Base-by-base conservation (phyloP, 2,113 vertebrate species). In the Sakesphorus luctuosus region DNA sequence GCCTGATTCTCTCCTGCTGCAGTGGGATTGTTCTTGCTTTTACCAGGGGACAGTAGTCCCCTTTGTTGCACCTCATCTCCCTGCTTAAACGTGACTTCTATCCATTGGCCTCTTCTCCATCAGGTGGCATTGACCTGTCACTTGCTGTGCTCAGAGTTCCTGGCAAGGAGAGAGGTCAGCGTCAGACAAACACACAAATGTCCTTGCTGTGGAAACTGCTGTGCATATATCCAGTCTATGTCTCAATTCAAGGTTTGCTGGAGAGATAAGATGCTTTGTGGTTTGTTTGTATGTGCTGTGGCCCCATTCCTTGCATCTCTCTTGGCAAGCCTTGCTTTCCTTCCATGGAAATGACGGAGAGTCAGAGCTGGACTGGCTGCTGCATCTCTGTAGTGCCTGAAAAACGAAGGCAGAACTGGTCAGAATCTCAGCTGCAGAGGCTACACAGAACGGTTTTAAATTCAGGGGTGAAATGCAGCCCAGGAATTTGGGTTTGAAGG, bases 161-260 rank as follows among this genome's bases (percentile, higher is more conserved):
- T 40, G 69, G 67, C 74, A 53, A 66, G 52, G 78, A 87, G 67
- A 62, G 52, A 47, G 87, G 43, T 73, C 87, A 78, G 84, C 80
- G 79, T 72, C 79, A 73, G 59, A 26, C 79, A 94, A 95, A 92
- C 84, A 72, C 68, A 33, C 14, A 7, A 4, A 50, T 1, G 96
- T 91, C 97, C 97, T 97, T 96, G 95, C 79, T 68, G n/a, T 49
- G 52, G 35, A 47, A 89, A 40, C 52, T 75, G 81, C 84, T 87
- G 73, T 7, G 2, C 73, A 29, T 36, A 5, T 40, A 86, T 96
- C 96, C 79, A 2, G 17, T 10, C 2, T 82, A 46, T 82, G 52
- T 79, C 85, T 74, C 58, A 25, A 10, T 31, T 96, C 97, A 97
- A 97, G 96, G 96, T 84, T 94, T 73, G 10, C 61, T 63, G 63